Conservation (phyloP, 2,797 vertebrate genomes). For the Spondyliosoma cantharus region DNA sequence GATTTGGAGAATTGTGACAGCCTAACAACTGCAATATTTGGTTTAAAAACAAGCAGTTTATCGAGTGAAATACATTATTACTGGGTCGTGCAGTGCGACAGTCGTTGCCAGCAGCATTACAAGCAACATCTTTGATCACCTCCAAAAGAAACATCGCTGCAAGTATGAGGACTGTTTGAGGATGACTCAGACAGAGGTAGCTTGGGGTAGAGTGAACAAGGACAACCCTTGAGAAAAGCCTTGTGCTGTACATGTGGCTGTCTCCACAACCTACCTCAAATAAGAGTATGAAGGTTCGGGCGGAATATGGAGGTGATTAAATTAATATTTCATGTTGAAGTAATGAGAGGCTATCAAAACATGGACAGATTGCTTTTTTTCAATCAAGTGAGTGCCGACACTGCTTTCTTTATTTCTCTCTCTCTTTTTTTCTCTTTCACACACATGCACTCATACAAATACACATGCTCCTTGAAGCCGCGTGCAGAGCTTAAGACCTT, state of each 20-base stretch:
- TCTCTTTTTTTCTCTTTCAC: neutral
- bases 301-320: neutral
- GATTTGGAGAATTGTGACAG: too few relatives aligned
- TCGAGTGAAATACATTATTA: slow-evolving; percentile 21
- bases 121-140: slow-evolving; percentile 48
- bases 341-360: neutral
- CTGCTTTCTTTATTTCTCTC: neutral
- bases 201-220: slow-evolving; percentile 20
- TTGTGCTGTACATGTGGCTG: neutral
- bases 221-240: neutral
- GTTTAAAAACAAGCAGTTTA: slow-evolving; percentile 31
- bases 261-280: neutral
- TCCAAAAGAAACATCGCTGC: slow-evolving; percentile 33
- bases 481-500: neutral
- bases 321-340: neutral
- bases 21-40: neutral
- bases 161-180: slow-evolving; percentile 24
- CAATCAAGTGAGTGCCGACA: neutral
- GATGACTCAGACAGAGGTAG: slow-evolving; percentile 31
- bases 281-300: neutral
- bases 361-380: neutral
- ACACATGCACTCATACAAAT: neutral
- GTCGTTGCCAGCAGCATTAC: slow-evolving; percentile 34
- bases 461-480: neutral
- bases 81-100: slow-evolving; percentile 2